Evolutionary conservation across 2,797 vertebrate genomes (phyloP).

Genomic region (Amblyraja radiata): DNA sequence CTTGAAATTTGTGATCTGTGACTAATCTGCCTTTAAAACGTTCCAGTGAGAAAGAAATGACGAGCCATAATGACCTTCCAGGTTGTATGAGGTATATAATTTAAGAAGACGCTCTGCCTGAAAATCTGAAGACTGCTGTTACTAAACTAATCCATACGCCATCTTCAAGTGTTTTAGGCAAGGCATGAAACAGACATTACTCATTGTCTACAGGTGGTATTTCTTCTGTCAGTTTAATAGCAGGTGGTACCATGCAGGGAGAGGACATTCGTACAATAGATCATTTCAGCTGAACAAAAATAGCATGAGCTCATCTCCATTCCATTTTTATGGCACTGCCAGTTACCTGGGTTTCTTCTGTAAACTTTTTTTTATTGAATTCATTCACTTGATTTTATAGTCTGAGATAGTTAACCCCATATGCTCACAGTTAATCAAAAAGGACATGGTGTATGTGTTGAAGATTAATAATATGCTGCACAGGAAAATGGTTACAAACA

Average conservation of each 20-base stretch:
- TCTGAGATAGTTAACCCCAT: slow-evolving; percentile 6
- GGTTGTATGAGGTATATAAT: slow-evolving; percentile 55
- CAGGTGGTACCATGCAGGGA: slow-evolving; percentile 50
- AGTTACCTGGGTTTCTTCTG: slow-evolving; percentile 42
- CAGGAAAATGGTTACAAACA: slow-evolving; percentile 4
- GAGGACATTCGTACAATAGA: slow-evolving; percentile 60
- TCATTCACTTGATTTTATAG: background rate
- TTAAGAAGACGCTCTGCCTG: slow-evolving; percentile 56
- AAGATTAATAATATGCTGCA: background rate
- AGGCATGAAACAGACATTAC: slow-evolving; percentile 58
- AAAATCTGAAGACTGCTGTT: slow-evolving; percentile 61
- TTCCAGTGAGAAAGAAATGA: slow-evolving; percentile 61
- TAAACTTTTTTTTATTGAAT: background rate
- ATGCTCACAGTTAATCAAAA: background rate
- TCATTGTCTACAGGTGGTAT: slow-evolving; percentile 64
- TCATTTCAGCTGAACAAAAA: slow-evolving; percentile 49
- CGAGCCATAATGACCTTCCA: slow-evolving; percentile 67
- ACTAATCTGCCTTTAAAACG: slow-evolving; percentile 67
- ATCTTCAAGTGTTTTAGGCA: slow-evolving; percentile 56
- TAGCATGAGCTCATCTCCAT: slow-evolving; percentile 42
- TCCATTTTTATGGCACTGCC: slow-evolving; percentile 39
- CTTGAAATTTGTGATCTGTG: slow-evolving; percentile 71
- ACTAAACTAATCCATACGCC: slow-evolving; percentile 77
- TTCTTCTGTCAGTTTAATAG: slow-evolving; percentile 54
- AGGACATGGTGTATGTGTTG: background rate